Evolutionary conservation across 2,113 vertebrate genomes (phyloP).

Genomic region (Morphnarchus princeps): DNA sequence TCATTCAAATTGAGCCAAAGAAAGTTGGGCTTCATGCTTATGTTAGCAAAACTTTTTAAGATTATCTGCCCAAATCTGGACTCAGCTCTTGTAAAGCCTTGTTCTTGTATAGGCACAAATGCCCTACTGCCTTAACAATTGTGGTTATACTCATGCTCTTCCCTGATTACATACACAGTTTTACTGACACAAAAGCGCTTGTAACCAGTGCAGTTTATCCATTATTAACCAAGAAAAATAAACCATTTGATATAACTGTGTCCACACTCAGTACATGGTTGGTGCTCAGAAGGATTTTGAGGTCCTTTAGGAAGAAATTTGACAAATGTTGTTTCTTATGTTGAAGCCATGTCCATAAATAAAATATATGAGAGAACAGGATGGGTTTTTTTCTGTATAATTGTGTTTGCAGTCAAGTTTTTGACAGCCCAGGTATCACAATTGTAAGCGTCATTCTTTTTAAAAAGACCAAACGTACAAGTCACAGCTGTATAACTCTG

Average conservation of each 20-base stretch:
- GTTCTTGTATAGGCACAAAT: not conserved
- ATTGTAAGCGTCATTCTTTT: not conserved
- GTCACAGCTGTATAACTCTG: not conserved
- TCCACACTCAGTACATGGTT: not conserved
- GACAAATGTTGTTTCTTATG: not conserved
- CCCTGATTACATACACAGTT: not conserved
- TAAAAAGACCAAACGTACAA: not conserved
- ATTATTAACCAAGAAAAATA: not conserved
- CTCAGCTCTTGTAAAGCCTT: not conserved
- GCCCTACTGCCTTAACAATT: not conserved
- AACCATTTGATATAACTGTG: not conserved
- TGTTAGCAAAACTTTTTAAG: not conserved
- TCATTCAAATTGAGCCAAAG: not conserved
- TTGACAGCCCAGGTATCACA: not conserved
- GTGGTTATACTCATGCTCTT: not conserved
- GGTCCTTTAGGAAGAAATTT: not conserved
- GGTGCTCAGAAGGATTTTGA: not conserved
- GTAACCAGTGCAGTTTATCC: not conserved
- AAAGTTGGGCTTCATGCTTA: not conserved
- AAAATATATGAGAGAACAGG: not conserved
- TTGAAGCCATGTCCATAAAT: not conserved
- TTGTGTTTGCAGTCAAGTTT: not conserved
- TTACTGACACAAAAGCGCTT: not conserved
- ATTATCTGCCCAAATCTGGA: not conserved
- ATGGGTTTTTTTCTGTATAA: not conserved